Percentiles rank a stretch among this genome's conserved stretches.
Conservation (phyloP, 2,888 invertebrate genomes). For the Lasioglossum leucozonium region DNA sequence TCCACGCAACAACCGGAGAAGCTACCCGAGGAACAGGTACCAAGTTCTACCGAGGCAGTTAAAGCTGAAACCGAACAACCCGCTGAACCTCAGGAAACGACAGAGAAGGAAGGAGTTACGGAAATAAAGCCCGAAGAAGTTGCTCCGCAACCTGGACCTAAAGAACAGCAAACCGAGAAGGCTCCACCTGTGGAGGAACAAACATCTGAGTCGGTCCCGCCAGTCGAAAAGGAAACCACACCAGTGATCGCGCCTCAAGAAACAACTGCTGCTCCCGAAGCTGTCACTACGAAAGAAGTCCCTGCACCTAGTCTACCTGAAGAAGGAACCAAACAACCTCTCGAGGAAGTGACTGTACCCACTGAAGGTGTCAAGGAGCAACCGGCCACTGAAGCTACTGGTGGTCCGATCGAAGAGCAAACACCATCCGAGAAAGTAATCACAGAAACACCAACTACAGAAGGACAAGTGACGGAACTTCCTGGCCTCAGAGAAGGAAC, state of each 20-base stretch:
- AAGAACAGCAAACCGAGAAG: constrained; percentile 43
- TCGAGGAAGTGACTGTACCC: constrained; percentile 26
- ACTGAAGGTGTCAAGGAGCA: constrained; percentile 56
- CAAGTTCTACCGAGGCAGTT: constrained; percentile 37
- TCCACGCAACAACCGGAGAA: constrained; percentile 38
- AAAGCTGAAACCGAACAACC: constrained; percentile 32
- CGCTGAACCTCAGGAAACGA: constrained; percentile 7
- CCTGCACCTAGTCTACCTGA: constrained; percentile 27
- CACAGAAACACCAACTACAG: constrained; percentile 22
- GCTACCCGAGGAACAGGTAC: constrained; percentile 37
- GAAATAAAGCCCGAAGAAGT: constrained; percentile 55
- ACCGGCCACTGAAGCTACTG: constrained; percentile 42
- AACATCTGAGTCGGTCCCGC: constrained; percentile 32
- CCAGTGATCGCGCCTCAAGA: constrained; percentile 39
- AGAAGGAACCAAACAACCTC: constrained; percentile 43
- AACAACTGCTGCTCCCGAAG: constrained; percentile 31
- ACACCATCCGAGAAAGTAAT: constrained; percentile 47
- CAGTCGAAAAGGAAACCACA: constrained; percentile 34
- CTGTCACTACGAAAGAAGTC: constrained; percentile 31
- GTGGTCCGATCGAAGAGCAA: constrained; percentile 35
- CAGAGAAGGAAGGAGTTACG: constrained; percentile 29
- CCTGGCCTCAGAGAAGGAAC: constrained; percentile 53
- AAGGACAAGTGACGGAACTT: constrained; percentile 55
- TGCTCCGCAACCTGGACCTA: constrained; percentile 37
- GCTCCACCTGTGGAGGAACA: constrained; percentile 31